Conservation (phyloP, 2,888 invertebrate genomes). For the Nebria salina region DNA sequence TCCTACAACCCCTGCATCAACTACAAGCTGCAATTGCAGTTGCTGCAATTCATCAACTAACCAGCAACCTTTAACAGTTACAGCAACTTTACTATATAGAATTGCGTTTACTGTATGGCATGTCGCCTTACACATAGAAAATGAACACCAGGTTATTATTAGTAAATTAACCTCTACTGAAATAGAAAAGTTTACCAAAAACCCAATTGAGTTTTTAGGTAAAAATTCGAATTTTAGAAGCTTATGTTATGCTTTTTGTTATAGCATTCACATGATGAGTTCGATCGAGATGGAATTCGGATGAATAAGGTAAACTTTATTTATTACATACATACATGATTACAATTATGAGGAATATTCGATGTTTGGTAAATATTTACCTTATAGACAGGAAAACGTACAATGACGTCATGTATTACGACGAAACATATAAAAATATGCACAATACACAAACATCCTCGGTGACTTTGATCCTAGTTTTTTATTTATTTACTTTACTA, state of each 20-base stretch:
- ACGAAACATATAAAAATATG: not conserved
- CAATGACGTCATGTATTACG: not conserved
- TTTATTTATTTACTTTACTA: not conserved
- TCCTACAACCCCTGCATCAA: conserved; percentile 28
- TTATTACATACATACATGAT: not conserved
- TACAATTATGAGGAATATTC: not conserved
- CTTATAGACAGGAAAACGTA: not conserved
- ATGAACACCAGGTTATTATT: conserved; percentile 54
- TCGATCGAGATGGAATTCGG: conserved; percentile 61
- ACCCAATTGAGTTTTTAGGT: not conserved
- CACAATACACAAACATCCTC: not conserved
- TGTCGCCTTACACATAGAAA: conserved; percentile 76
- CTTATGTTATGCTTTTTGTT: conserved; percentile 57
- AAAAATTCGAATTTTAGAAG: not conserved
- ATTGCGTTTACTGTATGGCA: conserved; percentile 81
- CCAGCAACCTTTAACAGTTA: conserved; percentile 62
- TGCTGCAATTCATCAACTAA: conserved; percentile 55
- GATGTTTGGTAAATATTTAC: no score
- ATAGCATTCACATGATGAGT: conserved; percentile 64
- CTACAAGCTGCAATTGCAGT: conserved; percentile 24
- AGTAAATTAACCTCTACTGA: not conserved
- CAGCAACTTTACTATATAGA: conserved; percentile 72
- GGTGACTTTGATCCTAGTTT: not conserved
- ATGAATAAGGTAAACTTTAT: conserved; percentile 60
- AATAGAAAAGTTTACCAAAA: not conserved